Percentiles rank a stretch among this genome's conserved stretches.
Evolutionary conservation across 2,113 vertebrate species (phyloP).

Genomic region (Apodemus sylvaticus): DNA sequence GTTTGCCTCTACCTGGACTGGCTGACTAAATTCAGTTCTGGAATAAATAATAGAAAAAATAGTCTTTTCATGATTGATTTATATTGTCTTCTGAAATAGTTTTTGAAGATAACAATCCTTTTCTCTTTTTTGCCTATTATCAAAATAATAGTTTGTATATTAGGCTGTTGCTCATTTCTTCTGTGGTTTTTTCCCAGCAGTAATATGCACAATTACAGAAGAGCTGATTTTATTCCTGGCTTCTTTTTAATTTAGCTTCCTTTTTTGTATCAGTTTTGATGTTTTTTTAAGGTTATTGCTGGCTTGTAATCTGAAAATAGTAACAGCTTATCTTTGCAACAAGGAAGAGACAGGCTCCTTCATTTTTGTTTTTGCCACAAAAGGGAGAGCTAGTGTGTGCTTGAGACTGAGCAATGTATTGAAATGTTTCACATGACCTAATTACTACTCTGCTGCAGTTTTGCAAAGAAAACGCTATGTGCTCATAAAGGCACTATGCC

Average conservation of each 20-base stretch:
- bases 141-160: slow-evolving; percentile 3
- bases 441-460: slow-evolving; percentile 49
- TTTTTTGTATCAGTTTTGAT: slow-evolving; percentile 55
- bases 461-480: not conserved
- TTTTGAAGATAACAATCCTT: slow-evolving; percentile 7
- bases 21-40: not conserved
- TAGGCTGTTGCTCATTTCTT: slow-evolving; percentile 28
- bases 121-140: not conserved
- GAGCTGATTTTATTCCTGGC: not conserved
- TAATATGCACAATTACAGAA: not conserved
- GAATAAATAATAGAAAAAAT: slow-evolving; percentile 16
- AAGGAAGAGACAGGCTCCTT: slow-evolving; percentile 71
- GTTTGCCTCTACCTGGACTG: not conserved
- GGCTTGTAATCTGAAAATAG: slow-evolving; percentile 62
- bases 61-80: slow-evolving; percentile 27
- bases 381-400: slow-evolving; percentile 50
- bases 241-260: slow-evolving; percentile 47
- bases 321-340: slow-evolving; percentile 64
- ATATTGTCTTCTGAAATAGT: slow-evolving; percentile 1
- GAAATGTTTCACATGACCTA: slow-evolving; percentile 61
- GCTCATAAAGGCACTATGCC: slow-evolving; percentile 38
- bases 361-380: slow-evolving; percentile 49
- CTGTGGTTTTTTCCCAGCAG: slow-evolving; percentile 3
- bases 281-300: slow-evolving; percentile 64
- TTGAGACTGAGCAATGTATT: slow-evolving; percentile 61